Conservation (phyloP, 1,140 invertebrate species). For the Forficula auricularia region DNA sequence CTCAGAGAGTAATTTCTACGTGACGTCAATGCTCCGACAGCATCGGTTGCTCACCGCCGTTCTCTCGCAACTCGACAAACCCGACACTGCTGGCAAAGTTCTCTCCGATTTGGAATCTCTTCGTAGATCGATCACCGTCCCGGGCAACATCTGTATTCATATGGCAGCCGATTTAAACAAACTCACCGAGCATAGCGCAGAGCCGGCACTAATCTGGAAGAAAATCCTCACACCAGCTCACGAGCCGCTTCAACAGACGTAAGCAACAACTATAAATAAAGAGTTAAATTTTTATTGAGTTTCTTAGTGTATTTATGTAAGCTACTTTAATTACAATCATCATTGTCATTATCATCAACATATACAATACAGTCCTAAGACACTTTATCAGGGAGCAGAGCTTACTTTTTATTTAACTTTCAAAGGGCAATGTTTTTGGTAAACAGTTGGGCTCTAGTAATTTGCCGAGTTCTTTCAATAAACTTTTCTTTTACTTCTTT, state of each 20-base stretch:
- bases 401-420: too few relatives aligned
- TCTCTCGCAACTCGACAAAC: slow-evolving; percentile 33
- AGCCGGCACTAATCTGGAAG: slow-evolving; percentile 36
- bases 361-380: too few relatives aligned
- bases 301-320: too few relatives aligned
- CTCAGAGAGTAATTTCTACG: slow-evolving; percentile 53
- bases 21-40: slow-evolving; percentile 51
- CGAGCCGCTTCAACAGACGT: slow-evolving; percentile 23
- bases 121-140: slow-evolving; percentile 35
- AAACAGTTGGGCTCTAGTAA: too few relatives aligned
- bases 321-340: too few relatives aligned
- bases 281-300: too few relatives aligned
- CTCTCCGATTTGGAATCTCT: slow-evolving; percentile 41
- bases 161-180: slow-evolving; percentile 50
- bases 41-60: slow-evolving; percentile 55
- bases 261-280: too few relatives aligned
- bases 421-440: too few relatives aligned
- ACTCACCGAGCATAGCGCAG: slow-evolving; percentile 27
- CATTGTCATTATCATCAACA: too few relatives aligned
- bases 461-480: too few relatives aligned
- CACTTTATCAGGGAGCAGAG: too few relatives aligned
- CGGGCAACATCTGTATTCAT: slow-evolving; percentile 45
- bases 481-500: too few relatives aligned
- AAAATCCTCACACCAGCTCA: slow-evolving; percentile 25
- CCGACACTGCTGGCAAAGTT: slow-evolving; percentile 23